Evolutionary conservation across 2,888 invertebrate species (phyloP).

Genomic region (Meta bourneti): DNA sequence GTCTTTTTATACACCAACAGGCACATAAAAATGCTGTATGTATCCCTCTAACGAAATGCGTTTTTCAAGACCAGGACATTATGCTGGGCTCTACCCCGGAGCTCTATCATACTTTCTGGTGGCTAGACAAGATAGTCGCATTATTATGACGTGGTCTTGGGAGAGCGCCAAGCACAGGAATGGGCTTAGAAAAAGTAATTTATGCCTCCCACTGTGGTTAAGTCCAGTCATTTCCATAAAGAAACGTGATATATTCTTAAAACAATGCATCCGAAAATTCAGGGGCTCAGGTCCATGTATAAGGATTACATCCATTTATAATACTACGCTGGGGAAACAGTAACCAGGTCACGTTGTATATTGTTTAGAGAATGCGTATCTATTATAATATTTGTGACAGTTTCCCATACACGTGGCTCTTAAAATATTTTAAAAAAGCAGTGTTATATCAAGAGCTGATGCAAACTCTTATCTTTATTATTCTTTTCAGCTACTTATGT

Average conservation of each 20-base stretch:
- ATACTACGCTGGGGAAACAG: constrained; percentile 29
- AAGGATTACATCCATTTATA: constrained; percentile 35
- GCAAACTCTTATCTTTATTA: not conserved
- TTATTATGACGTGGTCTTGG: constrained; percentile 59
- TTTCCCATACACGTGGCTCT: not conserved
- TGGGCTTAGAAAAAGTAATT: constrained; percentile 42
- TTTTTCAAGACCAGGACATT: constrained; percentile 24
- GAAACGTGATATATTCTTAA: constrained; percentile 43
- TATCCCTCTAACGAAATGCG: constrained; percentile 22
- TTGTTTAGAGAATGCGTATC: not conserved
- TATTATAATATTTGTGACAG: not conserved
- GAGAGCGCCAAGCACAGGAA: constrained; percentile 23
- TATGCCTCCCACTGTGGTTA: constrained; percentile 44
- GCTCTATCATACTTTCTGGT: constrained; percentile 28
- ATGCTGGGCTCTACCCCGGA: constrained; percentile 12
- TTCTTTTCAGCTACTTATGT: not conserved
- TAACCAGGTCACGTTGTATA: constrained; percentile 19
- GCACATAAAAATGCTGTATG: constrained; percentile 25
- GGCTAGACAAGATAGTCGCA: constrained; percentile 42
- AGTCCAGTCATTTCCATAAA: constrained; percentile 46
- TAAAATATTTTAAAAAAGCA: not conserved
- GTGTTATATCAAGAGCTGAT: not conserved
- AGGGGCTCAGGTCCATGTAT: constrained; percentile 11
- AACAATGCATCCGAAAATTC: constrained; percentile 32
- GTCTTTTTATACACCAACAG: constrained; percentile 46